Conservation (phyloP, 2,797 vertebrate species). For the Sebastes ruberrimus region DNA sequence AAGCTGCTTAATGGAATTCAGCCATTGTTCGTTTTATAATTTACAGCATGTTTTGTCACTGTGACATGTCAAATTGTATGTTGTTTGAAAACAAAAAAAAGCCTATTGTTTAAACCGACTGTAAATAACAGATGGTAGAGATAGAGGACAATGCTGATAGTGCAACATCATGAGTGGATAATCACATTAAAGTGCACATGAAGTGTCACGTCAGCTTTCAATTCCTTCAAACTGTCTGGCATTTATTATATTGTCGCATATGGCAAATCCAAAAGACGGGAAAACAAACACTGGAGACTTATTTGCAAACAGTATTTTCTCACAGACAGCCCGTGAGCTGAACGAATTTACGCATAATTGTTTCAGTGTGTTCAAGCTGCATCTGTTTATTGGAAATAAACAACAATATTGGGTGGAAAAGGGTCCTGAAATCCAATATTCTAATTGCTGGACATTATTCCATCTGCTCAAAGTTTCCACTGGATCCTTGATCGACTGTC, state of each 20-base stretch:
- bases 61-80: neutral
- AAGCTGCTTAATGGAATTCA: neutral
- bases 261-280: slow-evolving; percentile 24
- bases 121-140: slow-evolving; percentile 13
- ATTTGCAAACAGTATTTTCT: slow-evolving; percentile 27
- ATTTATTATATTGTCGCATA: slow-evolving; percentile 31
- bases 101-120: neutral
- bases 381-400: slow-evolving; percentile 48
- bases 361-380: slow-evolving; percentile 43
- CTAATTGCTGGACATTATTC: slow-evolving; percentile 37
- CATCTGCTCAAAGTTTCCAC: slow-evolving; percentile 14
- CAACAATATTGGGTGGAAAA: slow-evolving; percentile 14
- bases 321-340: neutral
- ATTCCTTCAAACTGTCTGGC: slow-evolving; percentile 9
- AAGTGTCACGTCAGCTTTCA: slow-evolving; percentile 11
- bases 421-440: slow-evolving; percentile 35
- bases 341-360: slow-evolving; percentile 36
- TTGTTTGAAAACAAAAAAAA: neutral
- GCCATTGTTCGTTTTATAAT: neutral
- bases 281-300: slow-evolving; percentile 44
- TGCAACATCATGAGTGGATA: neutral
- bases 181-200: slow-evolving; percentile 3
- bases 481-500: slow-evolving; percentile 4
- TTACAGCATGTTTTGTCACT: neutral
- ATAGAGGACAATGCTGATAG: neutral